A percentile compares a stretch with the other conserved stretches of the same genome.
These are phyloP conservation scores for Drosophila sordidapex DNA, from an alignment of 2,888 invertebrate genomes.

Conservation along the genomic window DNA sequence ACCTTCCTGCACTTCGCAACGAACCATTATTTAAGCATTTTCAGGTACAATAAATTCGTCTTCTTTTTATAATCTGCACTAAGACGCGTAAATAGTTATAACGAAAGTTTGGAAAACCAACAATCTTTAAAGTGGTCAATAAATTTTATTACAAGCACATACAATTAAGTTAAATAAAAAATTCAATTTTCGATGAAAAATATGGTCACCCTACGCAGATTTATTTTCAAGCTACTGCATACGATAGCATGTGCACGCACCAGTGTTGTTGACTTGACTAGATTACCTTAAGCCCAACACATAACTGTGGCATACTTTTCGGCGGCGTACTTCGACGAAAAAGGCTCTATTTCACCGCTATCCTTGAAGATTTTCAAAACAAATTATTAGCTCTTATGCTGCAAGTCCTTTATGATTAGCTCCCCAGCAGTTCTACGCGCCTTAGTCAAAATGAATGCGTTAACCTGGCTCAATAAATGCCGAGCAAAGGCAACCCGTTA, in stretches of 20 bases:
- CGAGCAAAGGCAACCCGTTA: neutral
- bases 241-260: neutral
- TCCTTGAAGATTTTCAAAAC: neutral
- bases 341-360: neutral
- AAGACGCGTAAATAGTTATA: neutral
- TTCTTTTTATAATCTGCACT: neutral
- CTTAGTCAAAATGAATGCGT: neutral
- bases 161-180: neutral
- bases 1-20: neutral
- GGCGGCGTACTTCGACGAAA: neutral
- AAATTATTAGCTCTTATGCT: slow-evolving; percentile 94
- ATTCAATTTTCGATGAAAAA: neutral
- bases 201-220: neutral
- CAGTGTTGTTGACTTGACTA: neutral
- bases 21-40: neutral
- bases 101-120: neutral
- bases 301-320: neutral
- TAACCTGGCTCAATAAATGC: neutral
- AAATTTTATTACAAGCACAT: neutral
- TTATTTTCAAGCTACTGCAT: neutral
- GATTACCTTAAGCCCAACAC: neutral
- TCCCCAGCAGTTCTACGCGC: slow-evolving; percentile 85
- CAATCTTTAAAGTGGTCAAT: neutral
- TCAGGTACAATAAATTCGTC: neutral
- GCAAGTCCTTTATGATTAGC: slow-evolving; percentile 94